Percentiles rank a stretch among this genome's conserved stretches.
Conservation (phyloP, 2,888 invertebrate species). For the Molanna angustata region DNA sequence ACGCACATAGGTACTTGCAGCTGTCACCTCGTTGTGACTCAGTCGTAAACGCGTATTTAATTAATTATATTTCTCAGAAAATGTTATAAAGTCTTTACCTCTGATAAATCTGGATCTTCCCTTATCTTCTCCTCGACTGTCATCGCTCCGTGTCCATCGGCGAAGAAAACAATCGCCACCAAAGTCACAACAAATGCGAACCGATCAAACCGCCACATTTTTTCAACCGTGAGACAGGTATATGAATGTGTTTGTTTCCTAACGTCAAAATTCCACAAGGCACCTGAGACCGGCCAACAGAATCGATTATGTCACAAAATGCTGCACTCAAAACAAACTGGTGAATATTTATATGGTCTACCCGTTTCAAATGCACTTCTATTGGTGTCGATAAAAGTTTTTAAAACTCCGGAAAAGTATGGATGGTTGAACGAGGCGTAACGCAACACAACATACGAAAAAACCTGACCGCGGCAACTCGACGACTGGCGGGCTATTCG, state of each 20-base stretch:
- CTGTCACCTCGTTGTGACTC: no score
- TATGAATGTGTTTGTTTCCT: constrained; percentile 2
- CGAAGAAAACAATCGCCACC: constrained; percentile 18
- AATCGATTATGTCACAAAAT: not conserved
- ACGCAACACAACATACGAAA: not conserved
- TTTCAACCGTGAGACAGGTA: constrained; percentile 1
- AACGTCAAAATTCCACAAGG: not conserved
- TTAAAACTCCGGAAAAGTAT: no score
- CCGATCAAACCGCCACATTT: constrained; percentile 22
- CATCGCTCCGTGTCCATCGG: constrained; percentile 13
- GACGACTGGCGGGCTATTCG: not conserved
- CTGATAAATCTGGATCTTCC: constrained; percentile 31
- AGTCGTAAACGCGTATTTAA: no score
- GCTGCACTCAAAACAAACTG: not conserved
- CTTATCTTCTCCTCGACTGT: constrained; percentile 28
- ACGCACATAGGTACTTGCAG: no score
- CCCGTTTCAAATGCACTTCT: no score
- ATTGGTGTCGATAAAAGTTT: not conserved
- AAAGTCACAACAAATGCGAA: constrained; percentile 15
- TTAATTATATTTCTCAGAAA: no score
- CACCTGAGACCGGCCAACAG: no score
- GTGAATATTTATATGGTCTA: not conserved
- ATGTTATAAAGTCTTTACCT: constrained; percentile 20
- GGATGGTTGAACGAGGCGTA: not conserved
- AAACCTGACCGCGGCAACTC: not conserved